Conservation (phyloP, 92 coral and sea anemone genomes). For the Siderastrea siderea region DNA sequence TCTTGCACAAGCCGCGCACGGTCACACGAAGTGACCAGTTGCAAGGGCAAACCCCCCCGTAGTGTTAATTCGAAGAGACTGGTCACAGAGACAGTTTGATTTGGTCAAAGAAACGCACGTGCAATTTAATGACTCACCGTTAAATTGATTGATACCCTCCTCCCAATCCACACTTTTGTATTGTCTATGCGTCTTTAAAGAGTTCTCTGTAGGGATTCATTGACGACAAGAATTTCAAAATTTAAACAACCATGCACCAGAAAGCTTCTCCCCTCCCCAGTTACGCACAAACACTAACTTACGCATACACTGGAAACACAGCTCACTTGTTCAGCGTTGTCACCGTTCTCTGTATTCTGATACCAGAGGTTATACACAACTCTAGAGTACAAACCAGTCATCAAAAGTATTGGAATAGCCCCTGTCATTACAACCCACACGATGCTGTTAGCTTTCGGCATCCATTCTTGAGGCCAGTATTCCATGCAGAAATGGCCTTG, state of each 20-base stretch:
- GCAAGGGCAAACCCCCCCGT: too few relatives aligned
- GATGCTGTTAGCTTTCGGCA: slow-evolving; percentile 57
- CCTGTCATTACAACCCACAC: slow-evolving; percentile 59
- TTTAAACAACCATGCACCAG: not conserved
- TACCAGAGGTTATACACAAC: slow-evolving; percentile 47
- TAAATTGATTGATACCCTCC: too few relatives aligned
- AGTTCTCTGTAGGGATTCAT: not conserved
- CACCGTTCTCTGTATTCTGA: not conserved
- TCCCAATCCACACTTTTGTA: too few relatives aligned
- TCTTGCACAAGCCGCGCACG: too few relatives aligned
- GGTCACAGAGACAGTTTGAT: too few relatives aligned
- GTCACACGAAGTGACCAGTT: too few relatives aligned
- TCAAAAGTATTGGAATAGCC: slow-evolving; percentile 26
- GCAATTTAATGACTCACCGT: too few relatives aligned
- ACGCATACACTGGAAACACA: not conserved
- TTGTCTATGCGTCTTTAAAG: too few relatives aligned
- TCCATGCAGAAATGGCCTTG: slow-evolving; percentile 28
- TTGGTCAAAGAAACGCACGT: too few relatives aligned
- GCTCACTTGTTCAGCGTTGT: slow-evolving; percentile 16
- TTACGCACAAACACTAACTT: not conserved
- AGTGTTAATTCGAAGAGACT: too few relatives aligned
- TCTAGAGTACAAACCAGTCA: slow-evolving; percentile 38
- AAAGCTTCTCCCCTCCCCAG: too few relatives aligned
- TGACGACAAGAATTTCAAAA: not conserved
- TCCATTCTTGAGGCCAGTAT: slow-evolving; percentile 51